Percentiles rank a stretch among this genome's conserved stretches.
phyloP scores from a whole-genome alignment of 2,797 vertebrate genomes.

The Diceros bicornis region DNA sequence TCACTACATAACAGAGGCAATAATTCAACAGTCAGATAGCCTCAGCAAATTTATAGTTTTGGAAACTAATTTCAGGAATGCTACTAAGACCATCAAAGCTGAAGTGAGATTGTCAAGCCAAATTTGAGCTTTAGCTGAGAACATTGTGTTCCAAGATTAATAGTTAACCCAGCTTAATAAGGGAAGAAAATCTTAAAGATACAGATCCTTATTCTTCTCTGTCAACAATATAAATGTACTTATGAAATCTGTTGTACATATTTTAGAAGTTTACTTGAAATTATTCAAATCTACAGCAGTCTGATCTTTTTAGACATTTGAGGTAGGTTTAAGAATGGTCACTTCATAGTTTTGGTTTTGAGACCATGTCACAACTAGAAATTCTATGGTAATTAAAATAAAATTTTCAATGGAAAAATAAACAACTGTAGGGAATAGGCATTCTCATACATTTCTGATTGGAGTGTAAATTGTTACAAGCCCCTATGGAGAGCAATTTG shows the following conservation, averaged over 20 bases:
- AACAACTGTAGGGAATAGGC: not conserved
- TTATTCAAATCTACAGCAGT: not conserved
- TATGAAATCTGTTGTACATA: not conserved
- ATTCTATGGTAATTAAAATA: slow-evolving; percentile 3
- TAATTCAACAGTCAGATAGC: not conserved
- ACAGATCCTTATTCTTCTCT: not conserved
- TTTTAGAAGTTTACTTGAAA: slow-evolving; percentile 11
- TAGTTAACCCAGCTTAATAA: not conserved
- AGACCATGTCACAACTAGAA: not conserved
- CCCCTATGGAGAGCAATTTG: not conserved
- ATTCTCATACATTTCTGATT: not conserved
- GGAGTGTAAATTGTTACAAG: not conserved
- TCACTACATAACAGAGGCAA: not conserved
- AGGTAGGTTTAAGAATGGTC: not conserved
- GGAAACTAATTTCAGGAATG: slow-evolving; percentile 54
- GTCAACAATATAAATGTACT: not conserved
- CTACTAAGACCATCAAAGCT: not conserved
- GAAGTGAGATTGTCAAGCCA: not conserved
- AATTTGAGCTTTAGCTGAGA: not conserved
- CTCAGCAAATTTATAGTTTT: not conserved
- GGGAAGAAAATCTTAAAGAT: not conserved
- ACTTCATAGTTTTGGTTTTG: slow-evolving; percentile 23
- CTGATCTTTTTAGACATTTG: not conserved
- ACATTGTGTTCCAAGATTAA: not conserved
- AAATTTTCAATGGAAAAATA: not conserved